Percentiles rank a stretch among this genome's conserved stretches.
These are phyloP conservation scores for Urocitellus parryii DNA, from an alignment of 2,113 vertebrate genomes.

Conservation along the genomic window DNA sequence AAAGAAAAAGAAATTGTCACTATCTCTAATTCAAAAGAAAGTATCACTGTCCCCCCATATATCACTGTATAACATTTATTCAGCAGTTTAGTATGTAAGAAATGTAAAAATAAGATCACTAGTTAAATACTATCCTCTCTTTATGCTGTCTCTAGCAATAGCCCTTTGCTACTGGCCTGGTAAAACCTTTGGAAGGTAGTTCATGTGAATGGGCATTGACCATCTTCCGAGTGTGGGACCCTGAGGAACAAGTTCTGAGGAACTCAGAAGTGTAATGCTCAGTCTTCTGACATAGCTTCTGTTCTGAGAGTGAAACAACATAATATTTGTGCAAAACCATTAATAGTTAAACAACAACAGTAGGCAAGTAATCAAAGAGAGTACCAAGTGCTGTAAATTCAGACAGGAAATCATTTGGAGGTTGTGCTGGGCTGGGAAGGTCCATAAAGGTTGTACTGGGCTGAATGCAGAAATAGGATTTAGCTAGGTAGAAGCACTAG, in stretches of 20 bases:
- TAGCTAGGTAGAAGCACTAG: background rate
- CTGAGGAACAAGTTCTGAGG: background rate
- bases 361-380: background rate
- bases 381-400: background rate
- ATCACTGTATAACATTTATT: background rate
- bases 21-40: background rate
- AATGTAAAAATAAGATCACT: conserved; percentile 10
- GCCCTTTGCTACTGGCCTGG: background rate
- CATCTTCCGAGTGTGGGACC: background rate
- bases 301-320: background rate
- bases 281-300: background rate
- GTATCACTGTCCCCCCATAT: background rate
- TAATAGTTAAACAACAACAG: background rate
- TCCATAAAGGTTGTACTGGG: fast-evolving
- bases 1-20: background rate
- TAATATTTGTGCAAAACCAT: conserved; percentile 14
- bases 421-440: background rate
- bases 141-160: background rate
- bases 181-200: background rate
- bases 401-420: background rate
- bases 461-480: background rate
- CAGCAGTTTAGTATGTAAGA: background rate
- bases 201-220: background rate
- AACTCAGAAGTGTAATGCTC: background rate
- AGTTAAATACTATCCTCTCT: background rate